Percentiles rank a stretch among this genome's conserved stretches.
These are phyloP conservation scores for Drosophila nigromelanica DNA, from an alignment of 1,140 invertebrate species.

Conservation along the genomic window DNA sequence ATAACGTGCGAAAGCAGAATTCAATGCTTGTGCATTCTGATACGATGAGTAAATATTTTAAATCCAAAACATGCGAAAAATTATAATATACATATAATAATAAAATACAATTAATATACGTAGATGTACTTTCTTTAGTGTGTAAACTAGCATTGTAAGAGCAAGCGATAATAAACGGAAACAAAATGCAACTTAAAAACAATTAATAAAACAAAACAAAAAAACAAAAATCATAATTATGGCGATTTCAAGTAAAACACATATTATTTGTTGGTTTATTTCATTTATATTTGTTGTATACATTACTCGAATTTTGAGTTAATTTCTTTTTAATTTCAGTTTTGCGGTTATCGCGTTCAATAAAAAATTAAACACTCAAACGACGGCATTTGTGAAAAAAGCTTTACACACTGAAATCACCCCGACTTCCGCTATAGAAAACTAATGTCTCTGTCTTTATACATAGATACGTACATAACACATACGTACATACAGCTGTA, in stretches of 20 bases:
- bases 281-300: constrained; percentile 11
- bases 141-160: constrained; percentile 65
- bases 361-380: constrained; percentile 13
- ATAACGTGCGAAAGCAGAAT: constrained; percentile 7
- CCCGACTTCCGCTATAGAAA: constrained; percentile 50
- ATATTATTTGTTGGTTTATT: constrained; percentile 18
- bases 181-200: constrained; percentile 73
- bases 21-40: constrained; percentile 46
- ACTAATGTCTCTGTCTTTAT: constrained; percentile 35
- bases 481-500: constrained; percentile 15
- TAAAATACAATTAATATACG: constrained; percentile 43
- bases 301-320: constrained; percentile 9
- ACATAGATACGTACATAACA: not conserved
- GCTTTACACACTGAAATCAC: constrained; percentile 42
- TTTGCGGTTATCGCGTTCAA: not conserved
- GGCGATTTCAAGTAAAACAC: constrained; percentile 24
- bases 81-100: constrained; percentile 27
- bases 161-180: constrained; percentile 75
- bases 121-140: constrained; percentile 70
- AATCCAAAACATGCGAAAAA: constrained; percentile 69
- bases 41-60: constrained; percentile 65
- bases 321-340: constrained; percentile 29
- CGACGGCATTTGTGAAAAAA: constrained; percentile 41
- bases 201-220: constrained; percentile 58
- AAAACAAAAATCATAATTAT: constrained; percentile 34